Evolutionary conservation across 2,797 vertebrate genomes (phyloP).

Genomic region (Sebastes cheni): DNA sequence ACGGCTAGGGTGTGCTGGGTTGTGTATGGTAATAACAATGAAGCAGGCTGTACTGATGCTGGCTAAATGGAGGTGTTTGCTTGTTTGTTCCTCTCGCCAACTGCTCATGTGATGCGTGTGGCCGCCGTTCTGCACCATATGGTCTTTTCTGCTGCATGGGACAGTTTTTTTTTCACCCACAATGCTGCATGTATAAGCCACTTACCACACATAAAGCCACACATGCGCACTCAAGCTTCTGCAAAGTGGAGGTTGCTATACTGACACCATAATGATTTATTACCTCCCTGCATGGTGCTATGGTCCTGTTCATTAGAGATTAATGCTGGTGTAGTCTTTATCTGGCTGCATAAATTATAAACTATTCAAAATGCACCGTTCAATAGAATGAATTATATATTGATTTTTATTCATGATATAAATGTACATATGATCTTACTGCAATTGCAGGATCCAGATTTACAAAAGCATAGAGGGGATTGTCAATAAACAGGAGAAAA

Average conservation of each 20-base stretch:
- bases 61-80: conserved; percentile 63
- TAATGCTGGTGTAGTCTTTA: conserved; percentile 4
- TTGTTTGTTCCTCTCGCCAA: conserved; percentile 55
- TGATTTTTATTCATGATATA: neutral
- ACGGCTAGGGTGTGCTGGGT: conserved; percentile 14
- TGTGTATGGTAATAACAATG: conserved; percentile 61
- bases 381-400: neutral
- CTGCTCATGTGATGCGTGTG: conserved; percentile 53
- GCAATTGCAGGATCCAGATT: neutral
- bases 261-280: conserved; percentile 57
- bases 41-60: conserved; percentile 37
- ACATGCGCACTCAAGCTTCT: conserved; percentile 17
- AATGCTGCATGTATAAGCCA: conserved; percentile 21
- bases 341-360: neutral
- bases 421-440: neutral
- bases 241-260: conserved; percentile 25
- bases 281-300: conserved; percentile 11
- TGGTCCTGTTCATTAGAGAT: conserved; percentile 10
- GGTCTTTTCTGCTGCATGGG: conserved; percentile 62
- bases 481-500: neutral
- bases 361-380: neutral
- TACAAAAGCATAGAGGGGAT: neutral
- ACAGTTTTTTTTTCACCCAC: conserved; percentile 18
- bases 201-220: conserved; percentile 19
- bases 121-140: conserved; percentile 66